Percentiles rank a stretch among this genome's conserved stretches.
These are phyloP conservation scores for Drosophila paulistorum DNA, from an alignment of 1,140 invertebrate genomes.

Conservation along the genomic window DNA sequence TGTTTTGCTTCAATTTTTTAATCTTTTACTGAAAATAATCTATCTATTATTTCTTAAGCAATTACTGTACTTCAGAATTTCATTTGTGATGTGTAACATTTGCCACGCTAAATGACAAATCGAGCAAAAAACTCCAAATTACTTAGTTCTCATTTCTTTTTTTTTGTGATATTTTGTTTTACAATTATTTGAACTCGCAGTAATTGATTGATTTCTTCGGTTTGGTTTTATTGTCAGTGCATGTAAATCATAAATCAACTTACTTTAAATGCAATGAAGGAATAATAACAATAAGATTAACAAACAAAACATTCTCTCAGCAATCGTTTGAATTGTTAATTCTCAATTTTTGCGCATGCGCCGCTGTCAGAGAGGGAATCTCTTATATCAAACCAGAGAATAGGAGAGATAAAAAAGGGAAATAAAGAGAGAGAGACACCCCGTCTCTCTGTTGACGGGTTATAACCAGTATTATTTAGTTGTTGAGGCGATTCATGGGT, in stretches of 20 bases:
- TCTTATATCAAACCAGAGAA: constrained; percentile 45
- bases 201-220: background rate
- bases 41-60: too few species aligned
- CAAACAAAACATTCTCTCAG: constrained; percentile 44
- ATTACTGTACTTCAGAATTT: too few species aligned
- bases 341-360: constrained; percentile 44
- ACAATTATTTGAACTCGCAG: background rate
- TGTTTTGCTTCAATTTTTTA: too few species aligned
- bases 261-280: constrained; percentile 16
- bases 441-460: background rate
- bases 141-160: background rate
- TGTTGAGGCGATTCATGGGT: constrained; percentile 19
- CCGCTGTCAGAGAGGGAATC: constrained; percentile 12
- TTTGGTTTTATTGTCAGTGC: background rate
- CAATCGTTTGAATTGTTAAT: constrained; percentile 9
- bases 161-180: background rate
- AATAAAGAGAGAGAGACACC: background rate
- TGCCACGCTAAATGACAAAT: too few species aligned
- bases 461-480: constrained; percentile 54
- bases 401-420: constrained; percentile 2
- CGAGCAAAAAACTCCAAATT: background rate
- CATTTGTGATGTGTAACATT: too few species aligned
- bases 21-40: too few species aligned
- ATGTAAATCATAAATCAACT: constrained; percentile 29
- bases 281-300: constrained; percentile 55